Evolutionary conservation across 2,888 invertebrate species (phyloP), one percentile per base, ranked within the genome.

Genomic region (Lithophane semibrunnea): DNA sequence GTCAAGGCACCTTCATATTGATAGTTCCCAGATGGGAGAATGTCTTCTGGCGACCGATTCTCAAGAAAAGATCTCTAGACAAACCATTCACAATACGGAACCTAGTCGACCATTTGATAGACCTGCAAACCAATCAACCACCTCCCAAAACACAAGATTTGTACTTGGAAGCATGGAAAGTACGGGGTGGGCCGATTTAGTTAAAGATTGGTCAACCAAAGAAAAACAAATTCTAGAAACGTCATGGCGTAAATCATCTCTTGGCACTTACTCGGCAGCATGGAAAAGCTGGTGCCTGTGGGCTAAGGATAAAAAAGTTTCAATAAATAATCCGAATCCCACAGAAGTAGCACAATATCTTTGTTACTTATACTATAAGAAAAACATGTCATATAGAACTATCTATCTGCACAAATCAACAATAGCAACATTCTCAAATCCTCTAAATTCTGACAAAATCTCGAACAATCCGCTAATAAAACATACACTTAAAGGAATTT

Each of bases 61-160:
- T 67, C 67, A 52, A 52, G 52, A 67, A 52, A 67, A 52, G 52
- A n/a, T 29, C 52, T 52, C 1, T 52, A 52, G 67, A 21, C 66
- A 67, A 18, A 67, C 66, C 49, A 8, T 42, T 64, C 63, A 42
- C 63, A 42, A 42, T 64, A 52, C 29, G 21, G 52, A 67, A 67
- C 52, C 12, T 67, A 18, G 29, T 18, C 29, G 2, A 64, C 12
- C 42, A 64, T 42, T 42, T 64, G 42, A 64, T 42, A 63, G 63
- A 63, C 37, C 63, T 63, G 12, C 21, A 63, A 63, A 63, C 63
- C 21, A 54, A 63, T 54, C 54, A 21, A 21, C 54, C 54, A 21
- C 60, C 60, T 21, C 58, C 69, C 69, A 70, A 29, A 47, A 70
- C n/a, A 44, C 69, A 70, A 47, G 44, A 70, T 58, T 70, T 70